Base-by-base conservation (phyloP, 2,888 invertebrate species). In the Conchocele bisecta region DNA sequence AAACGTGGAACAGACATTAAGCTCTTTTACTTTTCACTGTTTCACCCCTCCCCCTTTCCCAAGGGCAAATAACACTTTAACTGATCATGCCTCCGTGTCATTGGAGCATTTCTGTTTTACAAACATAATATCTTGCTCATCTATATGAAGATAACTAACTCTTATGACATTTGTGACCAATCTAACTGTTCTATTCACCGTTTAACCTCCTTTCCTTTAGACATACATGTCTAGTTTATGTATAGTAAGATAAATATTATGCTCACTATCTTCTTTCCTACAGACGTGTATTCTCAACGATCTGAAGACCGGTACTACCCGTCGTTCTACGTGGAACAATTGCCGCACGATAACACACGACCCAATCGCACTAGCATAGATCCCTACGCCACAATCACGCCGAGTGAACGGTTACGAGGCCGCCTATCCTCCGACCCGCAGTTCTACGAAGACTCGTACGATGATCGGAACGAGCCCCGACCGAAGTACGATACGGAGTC, bases 291-390 rank as follows among this genome's bases (percentile, higher is more conserved):
- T 53, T 80, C 80, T 15, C 75, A 79, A 22, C 65, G 77, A 46
- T 80, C 86, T 13, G 87, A 88, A 51, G 87, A 87, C 64, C 68
- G 86, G 11, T 88, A 87, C 75, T 88, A 89, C 75, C 87, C 89
- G 22, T 86, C 86, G 28, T 87, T 85, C 73, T 88, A 90, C 68
- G 83, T 83, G 26, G 84, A 87, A 46, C 82, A 85, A 37, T 68
- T 80, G 15, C 71, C 78, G 13, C 91, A 26, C 2, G 79, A 75
- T 48, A 91, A 92, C 4, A n/a, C n/a, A n/a, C 84, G 75, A 66
- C 68, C 92, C 92, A 81, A 67, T 54, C 82, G 88, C 39, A 76
- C 88, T 29, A 83, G 83, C 64, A 89, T 89, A 28, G 89, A 90
- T 66, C 86, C 86, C 3, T 90, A 89, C 59, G 89, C 89, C 37